These are phyloP conservation scores for Grantiella picta DNA, from an alignment of 2,113 vertebrate species.

Conservation along the genomic window DNA sequence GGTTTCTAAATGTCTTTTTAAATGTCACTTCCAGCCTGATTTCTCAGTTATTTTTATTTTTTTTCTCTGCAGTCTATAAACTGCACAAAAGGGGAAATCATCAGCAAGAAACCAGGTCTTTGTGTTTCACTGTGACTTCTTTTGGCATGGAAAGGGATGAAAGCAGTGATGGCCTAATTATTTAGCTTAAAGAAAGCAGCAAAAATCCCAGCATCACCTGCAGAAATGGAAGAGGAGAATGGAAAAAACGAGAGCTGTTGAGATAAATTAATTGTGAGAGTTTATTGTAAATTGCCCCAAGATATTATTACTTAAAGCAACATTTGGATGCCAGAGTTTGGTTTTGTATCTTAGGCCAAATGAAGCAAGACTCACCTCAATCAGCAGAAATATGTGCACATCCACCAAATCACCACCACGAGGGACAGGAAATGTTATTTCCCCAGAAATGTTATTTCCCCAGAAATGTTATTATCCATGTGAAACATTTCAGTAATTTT, in stretches of 20 bases:
- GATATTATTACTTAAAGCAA: not conserved
- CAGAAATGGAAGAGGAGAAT: not conserved
- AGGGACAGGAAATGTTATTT: not conserved
- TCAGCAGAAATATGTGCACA: not conserved
- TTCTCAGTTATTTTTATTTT: not conserved
- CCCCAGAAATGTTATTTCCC: not conserved
- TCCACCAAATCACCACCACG: fast-evolving
- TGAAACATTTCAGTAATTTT: not conserved
- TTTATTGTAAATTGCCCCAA: too few relatives aligned
- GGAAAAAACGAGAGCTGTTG: not conserved
- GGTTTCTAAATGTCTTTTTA: not conserved
- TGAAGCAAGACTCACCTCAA: not conserved
- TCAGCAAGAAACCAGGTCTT: not conserved
- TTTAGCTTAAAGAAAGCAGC: not conserved
- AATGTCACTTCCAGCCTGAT: not conserved
- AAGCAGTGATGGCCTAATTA: not conserved
- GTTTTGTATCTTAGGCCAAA: not conserved
- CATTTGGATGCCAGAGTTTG: not conserved
- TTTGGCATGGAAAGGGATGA: not conserved
- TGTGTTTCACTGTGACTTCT: not conserved
- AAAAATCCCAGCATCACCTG: not conserved
- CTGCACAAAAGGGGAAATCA: not conserved
- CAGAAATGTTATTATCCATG: too few relatives aligned
- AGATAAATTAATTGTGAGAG: not conserved
- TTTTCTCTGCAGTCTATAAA: not conserved